Evolutionary conservation across 2,797 vertebrate species (phyloP), one percentile per base, ranked within the genome.

Genomic region (Tarsius wallacei): DNA sequence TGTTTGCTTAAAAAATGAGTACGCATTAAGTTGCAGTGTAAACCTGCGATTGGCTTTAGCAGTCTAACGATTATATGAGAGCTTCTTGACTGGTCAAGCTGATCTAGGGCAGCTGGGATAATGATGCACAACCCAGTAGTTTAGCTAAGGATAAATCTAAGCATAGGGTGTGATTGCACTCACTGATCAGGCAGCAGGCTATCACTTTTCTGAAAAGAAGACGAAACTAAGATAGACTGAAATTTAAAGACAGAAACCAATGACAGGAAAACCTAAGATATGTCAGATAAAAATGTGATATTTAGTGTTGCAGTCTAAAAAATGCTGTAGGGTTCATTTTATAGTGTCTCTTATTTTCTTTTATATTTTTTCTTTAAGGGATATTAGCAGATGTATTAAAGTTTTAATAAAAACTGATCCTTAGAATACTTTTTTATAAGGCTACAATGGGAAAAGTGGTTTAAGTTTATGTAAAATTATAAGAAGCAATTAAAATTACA

Each of bases 271-370:
- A 74, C 24, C 28, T 59, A 88, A 90, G 84, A 77, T 64, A 36
- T 88, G 53, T 80, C 74, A 94, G 82, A 49, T 71, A 93, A 90
- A 49, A 59, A 81, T 90, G 76, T 80, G 55, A 61, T 94, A 87
- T 55, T 87, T 84, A 88, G 24, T 83, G 14, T 36, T 59, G 3
- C 59, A 51, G 64, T 89, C 61, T 66, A 66, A 73, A 88, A 84
- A 70, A 19, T 53, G 1, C 19, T 74, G 42, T 10, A 61, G 9
- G 17, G 53, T 95, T 95, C 51, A 87, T 47, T 55, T 64, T 53
- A 89, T 0, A 70, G 19, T n/a, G 13, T 16, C 14, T 70, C 74
- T 91, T 61, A 76, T 59, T 82, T 74, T 92, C 82, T n/a, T 82
- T 47, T 63, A 64, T 26, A 68, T n/a, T 82, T 80, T 78, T 59